Evolutionary conservation across 2,797 vertebrate species (phyloP).

Genomic region (Thunnus albacares): DNA sequence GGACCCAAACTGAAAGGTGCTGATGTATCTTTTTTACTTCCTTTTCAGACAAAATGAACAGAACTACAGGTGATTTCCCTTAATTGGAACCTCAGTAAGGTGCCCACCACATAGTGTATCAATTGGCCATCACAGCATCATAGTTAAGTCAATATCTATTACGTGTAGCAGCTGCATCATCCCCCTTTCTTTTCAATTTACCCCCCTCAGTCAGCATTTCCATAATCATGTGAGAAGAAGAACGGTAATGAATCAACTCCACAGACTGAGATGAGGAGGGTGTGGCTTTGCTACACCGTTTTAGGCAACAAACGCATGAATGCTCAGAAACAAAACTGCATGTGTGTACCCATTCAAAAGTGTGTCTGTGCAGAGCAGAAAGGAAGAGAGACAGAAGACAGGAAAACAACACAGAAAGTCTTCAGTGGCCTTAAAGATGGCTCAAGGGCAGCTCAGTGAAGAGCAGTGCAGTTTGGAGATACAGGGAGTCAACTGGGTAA

Average conservation of each 20-base stretch:
- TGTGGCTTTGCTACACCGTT: background rate
- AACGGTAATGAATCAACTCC: background rate
- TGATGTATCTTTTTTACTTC: too few species aligned
- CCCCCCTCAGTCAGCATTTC: background rate
- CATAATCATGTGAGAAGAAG: background rate
- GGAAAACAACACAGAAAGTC: conserved; percentile 32
- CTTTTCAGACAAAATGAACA: background rate
- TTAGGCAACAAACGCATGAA: conserved; percentile 8
- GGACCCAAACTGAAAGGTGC: background rate
- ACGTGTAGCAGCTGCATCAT: background rate
- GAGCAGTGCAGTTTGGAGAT: conserved; percentile 60
- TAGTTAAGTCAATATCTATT: background rate
- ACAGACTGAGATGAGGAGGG: background rate
- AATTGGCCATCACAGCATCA: background rate
- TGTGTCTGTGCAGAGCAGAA: conserved; percentile 22
- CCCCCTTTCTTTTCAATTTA: conserved; percentile 1
- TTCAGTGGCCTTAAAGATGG: conserved; percentile 55
- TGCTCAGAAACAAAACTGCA: background rate
- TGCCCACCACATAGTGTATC: background rate
- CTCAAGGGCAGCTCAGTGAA: conserved; percentile 66
- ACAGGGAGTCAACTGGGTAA: conserved; percentile 60
- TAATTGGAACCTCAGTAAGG: background rate
- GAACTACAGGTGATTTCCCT: background rate
- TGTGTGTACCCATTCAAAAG: background rate
- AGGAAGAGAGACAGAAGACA: conserved; percentile 4